Evolutionary conservation across 2,888 invertebrate genomes (phyloP).

Genomic region (Catocala sponsa): DNA sequence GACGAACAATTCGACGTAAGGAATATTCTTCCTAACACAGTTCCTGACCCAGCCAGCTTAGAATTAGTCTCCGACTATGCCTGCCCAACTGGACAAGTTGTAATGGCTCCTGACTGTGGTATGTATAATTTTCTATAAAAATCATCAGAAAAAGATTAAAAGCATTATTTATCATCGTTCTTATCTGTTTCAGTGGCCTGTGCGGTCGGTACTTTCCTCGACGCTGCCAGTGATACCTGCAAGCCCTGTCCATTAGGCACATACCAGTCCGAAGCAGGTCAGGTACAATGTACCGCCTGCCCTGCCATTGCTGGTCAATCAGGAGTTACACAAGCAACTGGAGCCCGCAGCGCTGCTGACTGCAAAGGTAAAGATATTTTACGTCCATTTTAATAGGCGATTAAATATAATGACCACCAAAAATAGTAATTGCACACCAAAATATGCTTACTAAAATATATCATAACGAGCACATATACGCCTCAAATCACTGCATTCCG

Average conservation of each 20-base stretch:
- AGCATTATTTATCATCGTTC: no score
- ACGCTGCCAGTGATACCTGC: constrained; percentile 93
- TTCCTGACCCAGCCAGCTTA: constrained; percentile 97
- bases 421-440: no score
- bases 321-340: constrained; percentile 95
- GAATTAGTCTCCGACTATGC: constrained; percentile 96
- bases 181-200: constrained; percentile 91
- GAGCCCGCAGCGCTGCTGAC: constrained; percentile 95
- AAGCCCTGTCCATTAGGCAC: constrained; percentile 95
- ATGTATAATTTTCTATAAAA: constrained; percentile 59
- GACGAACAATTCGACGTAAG: constrained; percentile 98
- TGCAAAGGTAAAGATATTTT: constrained; percentile 90
- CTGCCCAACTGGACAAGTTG: constrained; percentile 97
- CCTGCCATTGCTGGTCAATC: constrained; percentile 96
- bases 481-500: no score
- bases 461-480: no score
- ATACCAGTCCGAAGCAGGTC: constrained; percentile 97
- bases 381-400: background rate
- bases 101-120: constrained; percentile 97
- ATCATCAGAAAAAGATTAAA: no score
- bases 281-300: constrained; percentile 95
- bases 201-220: constrained; percentile 96
- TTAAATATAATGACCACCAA: no score
- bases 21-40: constrained; percentile 97
- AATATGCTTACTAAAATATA: no score